Base-by-base conservation (phyloP, 2,888 invertebrate species). In the Drosophila paracracens region DNA sequence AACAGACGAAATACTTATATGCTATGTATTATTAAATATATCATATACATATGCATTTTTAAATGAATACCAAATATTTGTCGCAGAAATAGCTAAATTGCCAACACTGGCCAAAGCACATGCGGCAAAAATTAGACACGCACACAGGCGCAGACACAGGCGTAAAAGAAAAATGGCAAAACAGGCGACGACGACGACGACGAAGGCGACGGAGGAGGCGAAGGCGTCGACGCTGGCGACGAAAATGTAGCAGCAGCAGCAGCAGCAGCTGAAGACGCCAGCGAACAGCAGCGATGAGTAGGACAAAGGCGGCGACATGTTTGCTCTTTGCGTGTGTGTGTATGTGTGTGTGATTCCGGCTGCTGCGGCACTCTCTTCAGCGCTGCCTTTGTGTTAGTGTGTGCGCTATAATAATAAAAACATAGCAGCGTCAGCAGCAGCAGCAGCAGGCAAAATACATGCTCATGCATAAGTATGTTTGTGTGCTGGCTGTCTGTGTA, bases 381-480 rank as follows among this genome's bases (percentile, higher is more conserved):
- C 52, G 54, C 48, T 67, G 56, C 43, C 29, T 43, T 66, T 68
- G 57, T 67, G 56, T 8, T 46, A 46, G 46, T 31, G 53, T 74
- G 51, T 72, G 57, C 71, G 82, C 80, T 74, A 89, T 87, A 84
- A 89, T 85, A 85, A 89, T 89, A 85, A 85, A 85, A 85, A 75
- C 73, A 76, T 81, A 83, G 89, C 78, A 81, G 83, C 81, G 69
- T 71, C 74, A 69, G 59, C 61, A 66, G 69, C 52, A 66, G 69
- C 52, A 59, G 77, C 61, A 67, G 67, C 67, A 74, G 66, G 68
- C 77, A 73, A 79, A 74, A 82, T 77, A 71, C 70, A 79, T 79
- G 69, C 69, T 63, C 65, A 70, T 70, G 67, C 75, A 70, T 63
- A 78, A 80, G 58, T 74, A 72, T 73, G 66, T 71, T 35, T 77